Base-by-base conservation (phyloP, 2,113 vertebrate species). In the Ramphastos sulfuratus region DNA sequence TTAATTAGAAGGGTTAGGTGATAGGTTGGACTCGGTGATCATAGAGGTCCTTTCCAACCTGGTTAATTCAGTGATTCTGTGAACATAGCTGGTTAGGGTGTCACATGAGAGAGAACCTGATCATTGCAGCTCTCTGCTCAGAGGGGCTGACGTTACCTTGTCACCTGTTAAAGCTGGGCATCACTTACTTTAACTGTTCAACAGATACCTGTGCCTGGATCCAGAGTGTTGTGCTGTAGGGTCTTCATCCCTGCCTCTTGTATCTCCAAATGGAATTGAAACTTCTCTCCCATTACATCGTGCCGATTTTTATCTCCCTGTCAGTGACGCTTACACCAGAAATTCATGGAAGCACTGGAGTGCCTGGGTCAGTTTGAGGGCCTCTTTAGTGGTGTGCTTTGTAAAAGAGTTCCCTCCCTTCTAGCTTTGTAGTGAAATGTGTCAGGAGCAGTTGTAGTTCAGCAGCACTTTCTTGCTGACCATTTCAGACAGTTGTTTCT, bases 401-500 rank as follows among this genome's bases (percentile, higher is more conserved):
- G 23, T 72, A 14, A 89, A 82, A 39, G 12, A n/a, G 8, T 33
- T 77, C 7, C 28, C 27, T 67, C 17, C 80, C 74, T 88, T 75
- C 39, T 81, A 18, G 70, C 35, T 90, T 77, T 24, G 46, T 39
- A 72, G 23, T 87, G 61, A 84, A 90, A 48, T 37, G 20, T 87
- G 54, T 12, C 31, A 78, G 75, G 37, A 85, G 54, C 66, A 39
- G 30, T 74, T 86, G 50, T 24, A 79, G 28, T 50, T 93, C 4
- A 89, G 39, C 61, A 39, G 42, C 39, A 12, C 24, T 91, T 77
- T 80, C 85, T 88, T 84, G 13, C 37, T 87, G n/a, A 50, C 58
- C 84, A 15, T 81, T 93, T 93, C 35, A 81, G 39, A 19, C 94
- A 82, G 82, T 81, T 52, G 35, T 42, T 92, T 87, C 56, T 83